Evolutionary conservation across 2,797 vertebrate genomes (phyloP).

Genomic region (Craterocephalus amniculus): DNA sequence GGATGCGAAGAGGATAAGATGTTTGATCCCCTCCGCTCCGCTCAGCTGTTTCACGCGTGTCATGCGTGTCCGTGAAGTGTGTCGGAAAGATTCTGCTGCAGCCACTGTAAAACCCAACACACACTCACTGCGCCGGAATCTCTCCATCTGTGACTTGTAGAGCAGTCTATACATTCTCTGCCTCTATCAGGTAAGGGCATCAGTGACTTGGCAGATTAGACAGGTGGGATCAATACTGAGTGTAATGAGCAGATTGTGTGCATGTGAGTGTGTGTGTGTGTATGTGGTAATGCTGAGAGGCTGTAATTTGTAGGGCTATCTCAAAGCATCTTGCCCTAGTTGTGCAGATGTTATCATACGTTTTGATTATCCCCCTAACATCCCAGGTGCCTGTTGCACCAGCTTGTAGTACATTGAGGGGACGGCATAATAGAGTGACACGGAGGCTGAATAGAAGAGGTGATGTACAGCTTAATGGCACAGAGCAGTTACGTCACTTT

Average conservation of each 20-base stretch:
- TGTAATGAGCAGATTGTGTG: conserved; percentile 55
- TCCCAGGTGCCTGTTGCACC: conserved; percentile 53
- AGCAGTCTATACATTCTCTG: conserved; percentile 59
- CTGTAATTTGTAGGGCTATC: conserved; percentile 63
- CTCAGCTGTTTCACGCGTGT: conserved; percentile 40
- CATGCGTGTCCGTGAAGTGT: conserved; percentile 22
- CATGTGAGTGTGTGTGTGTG: conserved; percentile 23
- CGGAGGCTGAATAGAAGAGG: conserved; percentile 11
- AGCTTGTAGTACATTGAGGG: conserved; percentile 28
- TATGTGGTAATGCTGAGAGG: conserved; percentile 1
- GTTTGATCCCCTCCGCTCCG: conserved; percentile 55
- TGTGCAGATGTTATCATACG: conserved; percentile 63
- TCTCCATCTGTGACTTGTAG: conserved; percentile 48
- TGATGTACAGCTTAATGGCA: conserved; percentile 16
- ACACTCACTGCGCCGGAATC: conserved; percentile 20
- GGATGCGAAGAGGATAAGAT: conserved; percentile 44
- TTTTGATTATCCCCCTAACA: conserved; percentile 63
- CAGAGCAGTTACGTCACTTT: conserved; percentile 22
- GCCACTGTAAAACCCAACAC: not conserved
- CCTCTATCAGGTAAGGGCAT: conserved; percentile 75
- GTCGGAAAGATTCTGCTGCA: conserved; percentile 18
- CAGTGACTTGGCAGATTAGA: conserved; percentile 76
- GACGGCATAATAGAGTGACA: conserved; percentile 29
- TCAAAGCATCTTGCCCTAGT: conserved; percentile 54
- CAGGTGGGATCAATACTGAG: conserved; percentile 74